Evolutionary conservation across 2,888 invertebrate genomes (phyloP).

Genomic region (Mimas tiliae): DNA sequence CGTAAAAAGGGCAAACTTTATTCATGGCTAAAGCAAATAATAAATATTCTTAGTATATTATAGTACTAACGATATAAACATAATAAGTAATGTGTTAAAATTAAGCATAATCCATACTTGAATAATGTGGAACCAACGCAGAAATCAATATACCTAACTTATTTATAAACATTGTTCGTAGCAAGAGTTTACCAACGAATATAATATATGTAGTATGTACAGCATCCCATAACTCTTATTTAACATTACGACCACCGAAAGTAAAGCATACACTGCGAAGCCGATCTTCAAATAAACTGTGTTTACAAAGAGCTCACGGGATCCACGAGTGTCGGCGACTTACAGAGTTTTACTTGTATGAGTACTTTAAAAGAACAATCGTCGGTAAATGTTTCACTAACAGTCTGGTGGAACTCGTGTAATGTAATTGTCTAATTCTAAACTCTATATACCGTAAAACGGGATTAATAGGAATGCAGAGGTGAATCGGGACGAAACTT

Average conservation of each 20-base stretch:
- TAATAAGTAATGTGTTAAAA: too few relatives aligned
- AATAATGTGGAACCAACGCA: too few relatives aligned
- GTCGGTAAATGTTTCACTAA: constrained; percentile 62
- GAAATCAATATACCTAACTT: too few relatives aligned
- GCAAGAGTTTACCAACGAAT: too few relatives aligned
- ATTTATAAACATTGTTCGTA: too few relatives aligned
- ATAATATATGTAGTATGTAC: background rate
- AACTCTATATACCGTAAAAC: constrained; percentile 11
- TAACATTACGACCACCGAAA: constrained; percentile 43
- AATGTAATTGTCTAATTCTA: constrained; percentile 42
- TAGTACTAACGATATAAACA: too few relatives aligned
- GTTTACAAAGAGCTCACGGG: constrained; percentile 63
- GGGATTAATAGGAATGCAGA: too few relatives aligned
- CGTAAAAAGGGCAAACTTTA: too few relatives aligned
- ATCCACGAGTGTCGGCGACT: constrained; percentile 54
- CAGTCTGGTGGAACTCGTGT: constrained; percentile 37
- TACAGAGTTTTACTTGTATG: constrained; percentile 52
- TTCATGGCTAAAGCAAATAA: too few relatives aligned
- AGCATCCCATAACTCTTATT: background rate
- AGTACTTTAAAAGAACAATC: constrained; percentile 67
- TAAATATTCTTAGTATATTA: too few relatives aligned
- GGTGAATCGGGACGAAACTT: too few relatives aligned
- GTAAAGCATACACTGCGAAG: constrained; percentile 54
- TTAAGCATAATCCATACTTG: too few relatives aligned
- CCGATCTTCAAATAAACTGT: constrained; percentile 56